phyloP scores from a whole-genome alignment of 2,888 invertebrate species.

The Axea sp. region DNA sequence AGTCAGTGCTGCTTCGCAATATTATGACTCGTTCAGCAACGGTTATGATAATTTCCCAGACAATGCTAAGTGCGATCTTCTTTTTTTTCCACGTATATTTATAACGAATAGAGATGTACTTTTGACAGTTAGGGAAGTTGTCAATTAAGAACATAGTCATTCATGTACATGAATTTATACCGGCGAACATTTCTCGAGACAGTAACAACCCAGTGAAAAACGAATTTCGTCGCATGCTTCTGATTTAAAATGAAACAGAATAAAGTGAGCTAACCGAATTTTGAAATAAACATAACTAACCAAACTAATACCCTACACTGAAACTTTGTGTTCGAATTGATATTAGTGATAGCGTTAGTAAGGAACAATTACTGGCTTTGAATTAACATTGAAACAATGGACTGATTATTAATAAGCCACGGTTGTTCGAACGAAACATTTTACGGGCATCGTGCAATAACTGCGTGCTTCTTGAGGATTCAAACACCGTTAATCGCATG shows the following conservation, averaged over 20 bases:
- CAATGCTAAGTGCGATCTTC: too few relatives aligned
- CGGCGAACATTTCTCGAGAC: too few relatives aligned
- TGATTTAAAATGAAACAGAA: slow-evolving; percentile 15
- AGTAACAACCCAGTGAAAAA: slow-evolving; percentile 20
- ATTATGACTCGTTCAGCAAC: too few relatives aligned
- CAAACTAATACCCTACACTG: slow-evolving; percentile 2
- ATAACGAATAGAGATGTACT: too few relatives aligned
- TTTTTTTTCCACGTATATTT: too few relatives aligned
- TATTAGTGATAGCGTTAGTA: too few relatives aligned
- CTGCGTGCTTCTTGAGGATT: slow-evolving; percentile 1
- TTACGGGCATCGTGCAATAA: background rate
- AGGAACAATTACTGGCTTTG: too few relatives aligned
- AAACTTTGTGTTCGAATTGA: background rate
- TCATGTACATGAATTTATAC: too few relatives aligned
- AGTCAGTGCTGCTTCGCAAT: too few relatives aligned
- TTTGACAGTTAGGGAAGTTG: too few relatives aligned
- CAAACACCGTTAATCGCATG: slow-evolving; percentile 6
- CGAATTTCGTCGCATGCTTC: slow-evolving; percentile 1
- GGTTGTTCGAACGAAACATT: background rate
- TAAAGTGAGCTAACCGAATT: slow-evolving; percentile 1
- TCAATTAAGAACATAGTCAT: too few relatives aligned
- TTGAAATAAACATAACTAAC: background rate
- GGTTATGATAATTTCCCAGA: too few relatives aligned
- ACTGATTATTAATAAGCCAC: slow-evolving; percentile 1
- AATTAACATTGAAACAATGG: background rate